phyloP scores from a whole-genome alignment of 2,797 vertebrate genomes.

The Harpagifer antarcticus region DNA sequence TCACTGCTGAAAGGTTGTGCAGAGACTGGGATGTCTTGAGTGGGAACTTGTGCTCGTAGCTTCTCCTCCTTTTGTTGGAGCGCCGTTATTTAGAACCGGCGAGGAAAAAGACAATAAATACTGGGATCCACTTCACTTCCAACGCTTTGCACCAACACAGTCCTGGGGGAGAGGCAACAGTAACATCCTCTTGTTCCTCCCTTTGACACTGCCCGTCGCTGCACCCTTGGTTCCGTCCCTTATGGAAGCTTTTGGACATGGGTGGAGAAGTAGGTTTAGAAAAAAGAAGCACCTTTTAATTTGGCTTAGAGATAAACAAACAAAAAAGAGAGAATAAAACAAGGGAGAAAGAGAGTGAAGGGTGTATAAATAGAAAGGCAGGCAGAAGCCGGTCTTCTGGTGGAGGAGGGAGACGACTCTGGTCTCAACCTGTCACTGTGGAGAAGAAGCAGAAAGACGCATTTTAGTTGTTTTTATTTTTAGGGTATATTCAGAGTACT shows the following conservation, averaged over 20 bases:
- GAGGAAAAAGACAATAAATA: slow-evolving; percentile 52
- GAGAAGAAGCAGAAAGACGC: slow-evolving; percentile 36
- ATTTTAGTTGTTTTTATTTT: not conserved
- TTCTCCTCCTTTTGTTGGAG: slow-evolving; percentile 5
- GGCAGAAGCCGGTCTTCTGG: slow-evolving; percentile 62
- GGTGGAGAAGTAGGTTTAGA: slow-evolving; percentile 52
- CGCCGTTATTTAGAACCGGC: not conserved
- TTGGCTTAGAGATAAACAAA: slow-evolving; percentile 80
- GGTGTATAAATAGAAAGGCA: slow-evolving; percentile 72
- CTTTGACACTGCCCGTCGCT: not conserved
- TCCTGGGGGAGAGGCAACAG: slow-evolving; percentile 21
- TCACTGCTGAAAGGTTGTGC: slow-evolving; percentile 54
- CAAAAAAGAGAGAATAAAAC: slow-evolving; percentile 42
- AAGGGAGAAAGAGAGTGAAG: slow-evolving; percentile 47
- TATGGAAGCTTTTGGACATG: slow-evolving; percentile 51
- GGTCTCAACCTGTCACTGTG: slow-evolving; percentile 81
- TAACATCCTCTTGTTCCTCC: slow-evolving; percentile 31
- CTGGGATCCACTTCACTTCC: slow-evolving; percentile 19
- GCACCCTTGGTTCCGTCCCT: slow-evolving; percentile 52
- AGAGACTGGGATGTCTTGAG: slow-evolving; percentile 59
- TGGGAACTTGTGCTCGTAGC: slow-evolving; percentile 64
- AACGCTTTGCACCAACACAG: slow-evolving; percentile 39
- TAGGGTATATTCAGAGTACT: fast-evolving
- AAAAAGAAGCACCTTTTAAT: slow-evolving; percentile 83
- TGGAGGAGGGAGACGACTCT: slow-evolving; percentile 4